Percentiles rank a stretch among this genome's conserved stretches.
Evolutionary conservation across 2,888 invertebrate species (phyloP).

Genomic region (Metellina segmentata): DNA sequence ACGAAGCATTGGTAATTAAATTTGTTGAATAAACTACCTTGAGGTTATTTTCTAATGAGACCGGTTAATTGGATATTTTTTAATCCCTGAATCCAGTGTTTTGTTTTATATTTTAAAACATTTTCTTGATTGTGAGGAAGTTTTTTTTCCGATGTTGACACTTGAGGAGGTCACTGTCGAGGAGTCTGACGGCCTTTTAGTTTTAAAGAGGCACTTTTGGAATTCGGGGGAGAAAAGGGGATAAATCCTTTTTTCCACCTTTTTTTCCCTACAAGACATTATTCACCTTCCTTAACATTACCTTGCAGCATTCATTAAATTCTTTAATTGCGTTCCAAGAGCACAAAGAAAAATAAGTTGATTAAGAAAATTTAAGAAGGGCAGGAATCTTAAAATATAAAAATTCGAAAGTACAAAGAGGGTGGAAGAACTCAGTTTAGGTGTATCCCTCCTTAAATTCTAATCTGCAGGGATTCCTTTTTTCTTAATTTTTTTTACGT

Average conservation of each 20-base stretch:
- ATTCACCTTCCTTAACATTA: slow-evolving; percentile 5
- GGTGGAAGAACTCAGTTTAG: slow-evolving; percentile 10
- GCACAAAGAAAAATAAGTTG: slow-evolving; percentile 38
- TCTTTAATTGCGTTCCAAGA: slow-evolving; percentile 51
- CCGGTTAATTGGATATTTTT: slow-evolving; percentile 60
- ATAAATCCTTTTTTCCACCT: too few species aligned
- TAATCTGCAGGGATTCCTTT: slow-evolving; percentile 36
- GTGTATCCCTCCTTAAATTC: slow-evolving; percentile 17
- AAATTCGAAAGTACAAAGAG: slow-evolving; percentile 7
- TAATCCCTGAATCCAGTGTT: neutral
- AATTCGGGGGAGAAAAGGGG: slow-evolving; percentile 27
- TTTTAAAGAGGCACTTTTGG: slow-evolving; percentile 60
- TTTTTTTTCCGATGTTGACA: slow-evolving; percentile 53
- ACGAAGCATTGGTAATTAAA: slow-evolving; percentile 41
- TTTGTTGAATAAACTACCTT: slow-evolving; percentile 38
- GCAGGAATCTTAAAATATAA: slow-evolving; percentile 13
- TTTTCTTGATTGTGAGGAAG: slow-evolving; percentile 5
- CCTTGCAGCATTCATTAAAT: slow-evolving; percentile 46
- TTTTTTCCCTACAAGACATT: slow-evolving; percentile 22
- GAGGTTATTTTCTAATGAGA: slow-evolving; percentile 44
- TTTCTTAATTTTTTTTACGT: neutral
- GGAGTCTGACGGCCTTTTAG: slow-evolving; percentile 47
- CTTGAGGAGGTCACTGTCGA: slow-evolving; percentile 23
- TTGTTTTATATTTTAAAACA: slow-evolving; percentile 19
- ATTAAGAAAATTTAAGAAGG: slow-evolving; percentile 47